phyloP scores from a whole-genome alignment of 2,113 vertebrate genomes.

The Pleuronectes platessa region DNA sequence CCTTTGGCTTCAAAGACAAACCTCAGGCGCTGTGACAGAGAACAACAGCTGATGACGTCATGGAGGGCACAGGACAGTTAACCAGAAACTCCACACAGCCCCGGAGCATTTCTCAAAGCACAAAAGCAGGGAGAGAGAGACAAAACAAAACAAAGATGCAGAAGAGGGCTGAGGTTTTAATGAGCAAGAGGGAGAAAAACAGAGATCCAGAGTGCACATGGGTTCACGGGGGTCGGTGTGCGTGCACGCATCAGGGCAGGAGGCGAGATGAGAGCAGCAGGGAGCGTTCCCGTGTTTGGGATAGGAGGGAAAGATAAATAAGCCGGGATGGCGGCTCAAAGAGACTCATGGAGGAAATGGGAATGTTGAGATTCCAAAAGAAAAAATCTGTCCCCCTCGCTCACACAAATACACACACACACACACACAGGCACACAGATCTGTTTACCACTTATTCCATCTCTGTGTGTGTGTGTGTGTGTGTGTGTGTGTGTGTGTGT shows the following conservation, averaged over 20 bases:
- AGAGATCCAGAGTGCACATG: slow-evolving; percentile 2
- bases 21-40: slow-evolving; percentile 63
- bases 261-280: slow-evolving; percentile 48
- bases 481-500: slow-evolving; percentile 1
- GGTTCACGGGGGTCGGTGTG: slow-evolving; percentile 57
- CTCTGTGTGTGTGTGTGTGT: neutral
- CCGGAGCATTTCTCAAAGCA: slow-evolving; percentile 4
- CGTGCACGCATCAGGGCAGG: slow-evolving; percentile 40
- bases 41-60: slow-evolving; percentile 72
- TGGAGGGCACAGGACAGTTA: slow-evolving; percentile 40
- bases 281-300: slow-evolving; percentile 64
- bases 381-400: slow-evolving; percentile 38
- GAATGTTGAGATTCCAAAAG: slow-evolving; percentile 64
- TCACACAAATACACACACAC: neutral
- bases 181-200: slow-evolving; percentile 40
- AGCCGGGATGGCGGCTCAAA: slow-evolving; percentile 56
- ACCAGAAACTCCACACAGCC: slow-evolving; percentile 13
- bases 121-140: slow-evolving; percentile 1
- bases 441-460: too few relatives aligned
- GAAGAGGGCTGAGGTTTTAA: slow-evolving; percentile 46
- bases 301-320: slow-evolving; percentile 71
- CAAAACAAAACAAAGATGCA: slow-evolving; percentile 46
- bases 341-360: slow-evolving; percentile 55
- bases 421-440: too few relatives aligned
- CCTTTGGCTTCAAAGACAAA: slow-evolving; percentile 73